Evolutionary conservation across 2,888 invertebrate species (phyloP).

Genomic region (Caenorhabditis zanzibari): DNA sequence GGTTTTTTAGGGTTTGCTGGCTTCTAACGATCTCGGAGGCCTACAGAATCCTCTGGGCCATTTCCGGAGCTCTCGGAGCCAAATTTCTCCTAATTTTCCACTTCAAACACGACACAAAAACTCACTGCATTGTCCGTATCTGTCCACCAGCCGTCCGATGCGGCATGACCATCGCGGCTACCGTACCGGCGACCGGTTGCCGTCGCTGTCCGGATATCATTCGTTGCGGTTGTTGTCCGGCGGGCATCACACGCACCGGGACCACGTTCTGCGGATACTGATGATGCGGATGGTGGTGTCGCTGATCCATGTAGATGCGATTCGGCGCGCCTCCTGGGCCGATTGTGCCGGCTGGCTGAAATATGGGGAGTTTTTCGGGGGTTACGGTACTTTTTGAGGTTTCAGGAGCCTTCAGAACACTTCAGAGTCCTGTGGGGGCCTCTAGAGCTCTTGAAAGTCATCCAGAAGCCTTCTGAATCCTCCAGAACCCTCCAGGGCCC

Average conservation of each 20-base stretch:
- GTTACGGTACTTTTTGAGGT: no score
- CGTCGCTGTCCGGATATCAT: constrained; percentile 34
- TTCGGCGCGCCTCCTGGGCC: constrained; percentile 4
- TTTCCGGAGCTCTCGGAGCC: no score
- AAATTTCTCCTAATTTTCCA: no score
- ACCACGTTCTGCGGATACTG: constrained; percentile 31
- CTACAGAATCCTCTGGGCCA: no score
- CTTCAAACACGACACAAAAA: no score
- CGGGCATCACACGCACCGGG: constrained; percentile 53
- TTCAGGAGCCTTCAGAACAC: no score
- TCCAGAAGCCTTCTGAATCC: no score
- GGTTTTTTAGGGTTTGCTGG: no score
- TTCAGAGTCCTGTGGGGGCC: no score
- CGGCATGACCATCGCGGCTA: constrained; percentile 63
- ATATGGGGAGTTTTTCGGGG: neutral
- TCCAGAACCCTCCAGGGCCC: no score
- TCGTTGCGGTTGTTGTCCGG: constrained; percentile 41
- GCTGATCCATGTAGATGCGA: constrained; percentile 29
- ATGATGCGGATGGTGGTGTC: constrained; percentile 27
- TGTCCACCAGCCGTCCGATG: constrained; percentile 11
- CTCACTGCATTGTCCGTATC: constrained; percentile 51
- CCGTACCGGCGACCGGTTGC: constrained; percentile 54
- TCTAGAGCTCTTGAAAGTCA: no score
- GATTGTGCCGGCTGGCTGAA: constrained; percentile 35
- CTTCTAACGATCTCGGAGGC: no score